Evolutionary conservation across 2,888 invertebrate genomes (phyloP).

Genomic region (Drosophila conformis): DNA sequence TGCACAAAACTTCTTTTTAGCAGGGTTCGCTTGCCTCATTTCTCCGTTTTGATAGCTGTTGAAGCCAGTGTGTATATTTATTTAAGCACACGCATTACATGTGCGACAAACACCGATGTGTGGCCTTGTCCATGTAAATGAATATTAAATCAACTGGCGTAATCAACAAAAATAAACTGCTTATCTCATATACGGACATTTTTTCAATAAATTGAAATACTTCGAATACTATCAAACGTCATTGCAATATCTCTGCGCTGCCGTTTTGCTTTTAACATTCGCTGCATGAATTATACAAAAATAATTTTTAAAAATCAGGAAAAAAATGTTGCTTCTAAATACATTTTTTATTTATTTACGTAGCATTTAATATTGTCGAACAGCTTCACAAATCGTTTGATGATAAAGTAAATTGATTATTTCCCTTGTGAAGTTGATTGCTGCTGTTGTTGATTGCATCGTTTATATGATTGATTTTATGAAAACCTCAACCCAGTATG

Average conservation of each 20-base stretch:
- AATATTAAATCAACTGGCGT: background rate
- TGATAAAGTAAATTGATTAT: background rate
- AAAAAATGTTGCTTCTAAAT: background rate
- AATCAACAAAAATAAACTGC: background rate
- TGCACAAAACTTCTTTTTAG: background rate
- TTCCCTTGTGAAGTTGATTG: background rate
- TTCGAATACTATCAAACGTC: background rate
- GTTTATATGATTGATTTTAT: too few species aligned
- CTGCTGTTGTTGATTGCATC: background rate
- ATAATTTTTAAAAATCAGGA: accelerated
- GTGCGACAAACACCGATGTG: background rate
- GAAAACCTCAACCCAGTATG: background rate
- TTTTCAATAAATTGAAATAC: background rate
- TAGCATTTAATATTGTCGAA: background rate
- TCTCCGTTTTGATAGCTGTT: background rate
- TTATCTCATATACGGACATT: background rate
- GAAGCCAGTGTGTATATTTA: background rate
- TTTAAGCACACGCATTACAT: background rate
- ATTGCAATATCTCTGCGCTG: background rate
- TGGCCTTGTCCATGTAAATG: background rate
- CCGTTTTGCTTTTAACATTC: background rate
- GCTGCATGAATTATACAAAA: background rate
- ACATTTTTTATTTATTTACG: background rate
- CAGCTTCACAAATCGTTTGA: background rate
- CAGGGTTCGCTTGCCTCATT: background rate